These are phyloP conservation scores for Habropoda laboriosa DNA, from an alignment of 1,140 invertebrate genomes.

Conservation along the genomic window DNA sequence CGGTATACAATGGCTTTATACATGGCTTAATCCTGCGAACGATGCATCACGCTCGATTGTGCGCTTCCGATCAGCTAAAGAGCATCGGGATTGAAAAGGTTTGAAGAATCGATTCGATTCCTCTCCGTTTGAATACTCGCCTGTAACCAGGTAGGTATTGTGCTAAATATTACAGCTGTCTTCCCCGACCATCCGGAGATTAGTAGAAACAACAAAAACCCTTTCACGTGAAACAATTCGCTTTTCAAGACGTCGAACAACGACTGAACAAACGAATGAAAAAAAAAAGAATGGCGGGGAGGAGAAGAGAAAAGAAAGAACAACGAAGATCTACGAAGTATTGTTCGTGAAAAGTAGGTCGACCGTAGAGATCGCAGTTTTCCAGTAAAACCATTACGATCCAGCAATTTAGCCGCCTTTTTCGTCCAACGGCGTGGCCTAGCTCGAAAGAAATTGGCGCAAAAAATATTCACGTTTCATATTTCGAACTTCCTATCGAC, in stretches of 20 bases:
- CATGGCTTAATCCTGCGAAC: background rate
- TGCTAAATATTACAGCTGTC: background rate
- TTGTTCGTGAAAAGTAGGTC: background rate
- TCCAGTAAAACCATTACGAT: no score
- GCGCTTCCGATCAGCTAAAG: background rate
- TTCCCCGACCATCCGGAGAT: background rate
- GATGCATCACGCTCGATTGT: background rate
- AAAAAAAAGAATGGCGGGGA: no score
- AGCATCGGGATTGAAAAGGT: background rate
- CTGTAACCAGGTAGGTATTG: background rate
- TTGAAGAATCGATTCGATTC: background rate
- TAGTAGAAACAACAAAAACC: background rate
- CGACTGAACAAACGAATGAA: background rate
- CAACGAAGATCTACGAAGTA: background rate
- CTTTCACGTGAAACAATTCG: background rate
- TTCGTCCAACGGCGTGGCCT: no score
- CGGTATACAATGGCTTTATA: background rate
- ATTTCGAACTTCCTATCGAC: no score
- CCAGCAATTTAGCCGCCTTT: no score
- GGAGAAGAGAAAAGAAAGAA: no score
- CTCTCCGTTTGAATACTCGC: background rate
- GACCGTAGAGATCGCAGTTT: background rate
- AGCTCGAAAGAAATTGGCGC: no score
- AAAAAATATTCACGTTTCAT: no score
- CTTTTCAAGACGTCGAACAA: background rate